phyloP scores from a whole-genome alignment of 2,888 invertebrate species.

The Griposia aprilina region DNA sequence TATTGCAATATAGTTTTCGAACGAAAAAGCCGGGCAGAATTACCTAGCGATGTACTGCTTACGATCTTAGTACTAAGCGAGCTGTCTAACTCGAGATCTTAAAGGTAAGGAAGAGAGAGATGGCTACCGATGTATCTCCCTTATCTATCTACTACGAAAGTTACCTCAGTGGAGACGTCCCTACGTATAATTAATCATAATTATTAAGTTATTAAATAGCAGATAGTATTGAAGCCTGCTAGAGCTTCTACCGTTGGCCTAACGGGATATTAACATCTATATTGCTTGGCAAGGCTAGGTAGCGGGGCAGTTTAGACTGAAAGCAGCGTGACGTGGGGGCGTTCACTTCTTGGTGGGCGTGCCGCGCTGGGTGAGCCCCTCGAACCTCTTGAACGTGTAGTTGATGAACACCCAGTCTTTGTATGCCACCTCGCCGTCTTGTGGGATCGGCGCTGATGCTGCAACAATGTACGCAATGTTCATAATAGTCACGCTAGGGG shows the following conservation, averaged over 20 bases:
- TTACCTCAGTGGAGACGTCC: slow-evolving; percentile 17
- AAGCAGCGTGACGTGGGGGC: slow-evolving; percentile 51
- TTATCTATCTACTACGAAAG: slow-evolving; percentile 12
- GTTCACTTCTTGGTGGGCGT: slow-evolving; percentile 94
- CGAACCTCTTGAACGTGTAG: slow-evolving; percentile 99
- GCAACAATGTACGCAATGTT: slow-evolving; percentile 76
- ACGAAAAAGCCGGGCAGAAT: slow-evolving; percentile 43
- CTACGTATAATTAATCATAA: slow-evolving; percentile 39
- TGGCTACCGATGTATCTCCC: slow-evolving; percentile 14
- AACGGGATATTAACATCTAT: slow-evolving; percentile 35
- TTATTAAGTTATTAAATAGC: slow-evolving; percentile 44
- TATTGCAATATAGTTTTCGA: slow-evolving; percentile 42
- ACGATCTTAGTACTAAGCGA: slow-evolving; percentile 23
- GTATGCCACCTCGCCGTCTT: slow-evolving; percentile 97
- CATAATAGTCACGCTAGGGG: slow-evolving; percentile 53
- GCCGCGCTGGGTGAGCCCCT: slow-evolving; percentile 98
- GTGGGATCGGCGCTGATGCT: slow-evolving; percentile 96
- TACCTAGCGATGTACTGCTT: slow-evolving; percentile 46
- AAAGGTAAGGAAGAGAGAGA: slow-evolving; percentile 6
- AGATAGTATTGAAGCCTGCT: slow-evolving; percentile 41
- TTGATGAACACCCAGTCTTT: slow-evolving; percentile 99
- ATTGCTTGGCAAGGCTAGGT: slow-evolving; percentile 55
- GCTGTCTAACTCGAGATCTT: slow-evolving; percentile 27
- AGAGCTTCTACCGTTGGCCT: slow-evolving; percentile 45
- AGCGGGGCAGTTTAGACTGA: slow-evolving; percentile 59